These are phyloP conservation scores for Hirtodrosophila histrioides DNA, from an alignment of 2,888 invertebrate species.

Conservation along the genomic window DNA sequence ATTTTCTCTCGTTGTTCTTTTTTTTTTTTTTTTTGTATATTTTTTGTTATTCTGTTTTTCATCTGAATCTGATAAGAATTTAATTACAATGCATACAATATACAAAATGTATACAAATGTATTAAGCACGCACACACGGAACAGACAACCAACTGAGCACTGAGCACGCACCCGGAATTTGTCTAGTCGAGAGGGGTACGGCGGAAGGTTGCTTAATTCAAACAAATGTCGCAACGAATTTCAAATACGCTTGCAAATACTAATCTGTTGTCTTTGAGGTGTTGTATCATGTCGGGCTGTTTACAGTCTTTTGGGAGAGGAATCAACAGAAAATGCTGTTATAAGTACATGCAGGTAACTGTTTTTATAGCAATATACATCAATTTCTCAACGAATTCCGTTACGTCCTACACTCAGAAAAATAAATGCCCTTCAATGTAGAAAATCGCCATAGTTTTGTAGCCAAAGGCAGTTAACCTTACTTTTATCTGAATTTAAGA, in stretches of 20 bases:
- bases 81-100: conserved; percentile 74
- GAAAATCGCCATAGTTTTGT: too few species aligned
- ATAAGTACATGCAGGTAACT: too few species aligned
- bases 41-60: conserved; percentile 41
- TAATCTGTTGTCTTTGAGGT: too few species aligned
- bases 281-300: too few species aligned
- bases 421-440: too few species aligned
- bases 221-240: conserved; percentile 14
- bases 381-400: too few species aligned
- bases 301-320: too few species aligned
- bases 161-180: conserved; percentile 33
- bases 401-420: too few species aligned
- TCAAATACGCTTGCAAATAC: conserved; percentile 16
- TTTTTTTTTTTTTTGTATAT: conserved; percentile 21
- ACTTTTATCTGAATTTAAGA: too few species aligned
- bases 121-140: conserved; percentile 59
- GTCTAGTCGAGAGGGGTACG: conserved; percentile 1
- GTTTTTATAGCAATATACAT: too few species aligned
- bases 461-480: too few species aligned
- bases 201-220: background rate
- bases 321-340: too few species aligned
- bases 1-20: conserved; percentile 1
- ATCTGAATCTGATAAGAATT: conserved; percentile 74
- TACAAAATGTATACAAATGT: conserved; percentile 68
- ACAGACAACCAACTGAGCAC: conserved; percentile 16